These are phyloP conservation scores for Siderastrea siderea DNA, from an alignment of 92 coral and sea anemone species.

Conservation along the genomic window DNA sequence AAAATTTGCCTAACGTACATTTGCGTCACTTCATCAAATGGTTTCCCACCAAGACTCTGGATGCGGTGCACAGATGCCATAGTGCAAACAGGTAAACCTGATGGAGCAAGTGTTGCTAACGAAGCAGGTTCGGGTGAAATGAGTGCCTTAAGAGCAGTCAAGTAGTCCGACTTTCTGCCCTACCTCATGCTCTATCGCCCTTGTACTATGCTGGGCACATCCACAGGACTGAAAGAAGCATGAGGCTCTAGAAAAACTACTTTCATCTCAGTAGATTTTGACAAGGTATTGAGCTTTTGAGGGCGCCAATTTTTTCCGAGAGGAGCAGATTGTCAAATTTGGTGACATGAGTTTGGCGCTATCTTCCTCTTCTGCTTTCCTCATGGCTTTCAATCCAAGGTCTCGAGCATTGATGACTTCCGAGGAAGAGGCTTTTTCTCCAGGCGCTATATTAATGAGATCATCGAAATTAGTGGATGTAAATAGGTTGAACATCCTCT, in stretches of 20 bases:
- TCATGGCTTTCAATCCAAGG: slow-evolving; percentile 43
- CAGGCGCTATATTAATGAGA: slow-evolving; percentile 34
- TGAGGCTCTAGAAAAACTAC: slow-evolving; percentile 20
- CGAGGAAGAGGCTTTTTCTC: slow-evolving; percentile 17
- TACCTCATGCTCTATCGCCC: slow-evolving; percentile 30
- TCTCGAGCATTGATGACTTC: slow-evolving; percentile 43
- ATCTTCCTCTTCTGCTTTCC: slow-evolving; percentile 31
- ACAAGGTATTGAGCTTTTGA: slow-evolving; percentile 44
- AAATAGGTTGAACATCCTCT: slow-evolving; percentile 43
- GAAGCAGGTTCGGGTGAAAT: slow-evolving; percentile 23
- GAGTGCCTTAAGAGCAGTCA: slow-evolving; percentile 6
- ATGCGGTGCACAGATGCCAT: slow-evolving; percentile 48
- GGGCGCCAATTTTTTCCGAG: slow-evolving; percentile 26
- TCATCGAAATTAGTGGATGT: slow-evolving; percentile 18
- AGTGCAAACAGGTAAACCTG: slow-evolving; percentile 33
- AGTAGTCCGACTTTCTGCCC: slow-evolving; percentile 33
- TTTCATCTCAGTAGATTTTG: slow-evolving; percentile 22
- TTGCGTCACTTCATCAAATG: slow-evolving; percentile 17
- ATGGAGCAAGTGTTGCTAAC: not conserved
- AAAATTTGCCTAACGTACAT: slow-evolving; percentile 8
- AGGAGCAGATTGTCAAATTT: not conserved
- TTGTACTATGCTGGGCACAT: slow-evolving; percentile 24
- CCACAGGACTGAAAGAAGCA: slow-evolving; percentile 51
- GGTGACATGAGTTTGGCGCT: slow-evolving; percentile 40
- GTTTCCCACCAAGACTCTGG: slow-evolving; percentile 31